phyloP scores from a whole-genome alignment of 2,888 invertebrate genomes.

The Microplitis deprimator region DNA sequence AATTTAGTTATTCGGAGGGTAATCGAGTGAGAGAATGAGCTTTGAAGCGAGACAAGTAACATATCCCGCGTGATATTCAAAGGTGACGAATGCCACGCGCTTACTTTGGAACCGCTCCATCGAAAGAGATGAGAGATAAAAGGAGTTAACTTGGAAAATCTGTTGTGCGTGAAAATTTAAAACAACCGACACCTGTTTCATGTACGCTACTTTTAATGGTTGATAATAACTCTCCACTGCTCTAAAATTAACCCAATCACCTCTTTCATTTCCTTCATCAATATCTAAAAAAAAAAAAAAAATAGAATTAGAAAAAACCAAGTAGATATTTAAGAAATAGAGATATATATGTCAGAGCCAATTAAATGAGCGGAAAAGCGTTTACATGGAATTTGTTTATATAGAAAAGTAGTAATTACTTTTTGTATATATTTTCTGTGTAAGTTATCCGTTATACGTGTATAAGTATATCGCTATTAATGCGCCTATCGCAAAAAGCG shows the following conservation, averaged over 20 bases:
- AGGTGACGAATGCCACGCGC: slow-evolving; percentile 50
- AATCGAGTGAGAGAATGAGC: slow-evolving; percentile 25
- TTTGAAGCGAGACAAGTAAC: slow-evolving; percentile 4
- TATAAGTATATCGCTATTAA: slow-evolving; percentile 3
- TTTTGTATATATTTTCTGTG: neutral
- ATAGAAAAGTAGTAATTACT: slow-evolving; percentile 5
- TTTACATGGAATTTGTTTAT: neutral
- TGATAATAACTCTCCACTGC: neutral
- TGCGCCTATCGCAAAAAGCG: slow-evolving; percentile 25
- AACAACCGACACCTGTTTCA: neutral
- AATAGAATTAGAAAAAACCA: neutral
- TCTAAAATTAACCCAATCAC: neutral
- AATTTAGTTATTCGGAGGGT: slow-evolving; percentile 47
- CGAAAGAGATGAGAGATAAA: slow-evolving; percentile 1
- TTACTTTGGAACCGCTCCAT: slow-evolving; percentile 52
- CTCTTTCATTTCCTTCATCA: neutral
- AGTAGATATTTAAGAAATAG: neutral
- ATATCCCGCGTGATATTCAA: slow-evolving; percentile 43
- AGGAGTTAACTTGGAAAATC: neutral
- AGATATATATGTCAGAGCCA: neutral
- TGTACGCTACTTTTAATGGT: neutral
- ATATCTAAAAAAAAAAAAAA: neutral
- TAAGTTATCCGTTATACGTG: neutral
- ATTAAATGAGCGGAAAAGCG: neutral
- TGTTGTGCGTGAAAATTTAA: neutral